These are phyloP conservation scores for Entomobrya proxima DNA, from an alignment of 2,888 invertebrate species.

Conservation along the genomic window DNA sequence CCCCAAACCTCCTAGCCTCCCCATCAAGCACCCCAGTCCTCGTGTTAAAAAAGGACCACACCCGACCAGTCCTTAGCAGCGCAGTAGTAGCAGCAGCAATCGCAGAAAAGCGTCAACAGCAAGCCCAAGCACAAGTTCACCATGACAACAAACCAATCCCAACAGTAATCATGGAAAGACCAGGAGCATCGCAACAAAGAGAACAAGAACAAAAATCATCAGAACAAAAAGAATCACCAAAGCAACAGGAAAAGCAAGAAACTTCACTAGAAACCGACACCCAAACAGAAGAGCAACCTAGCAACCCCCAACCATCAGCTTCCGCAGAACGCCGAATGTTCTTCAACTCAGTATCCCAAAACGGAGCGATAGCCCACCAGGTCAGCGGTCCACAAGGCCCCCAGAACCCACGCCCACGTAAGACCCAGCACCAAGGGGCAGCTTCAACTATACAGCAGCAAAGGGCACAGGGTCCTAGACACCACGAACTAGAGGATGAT, in stretches of 20 bases:
- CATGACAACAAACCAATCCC: neutral
- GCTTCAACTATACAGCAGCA: neutral
- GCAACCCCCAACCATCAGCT: neutral
- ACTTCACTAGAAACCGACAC: neutral
- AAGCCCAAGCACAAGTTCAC: neutral
- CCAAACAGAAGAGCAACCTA: neutral
- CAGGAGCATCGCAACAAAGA: neutral
- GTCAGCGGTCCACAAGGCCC: constrained; percentile 1
- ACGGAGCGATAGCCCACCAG: neutral
- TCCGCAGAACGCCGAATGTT: constrained; percentile 33
- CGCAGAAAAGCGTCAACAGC: neutral
- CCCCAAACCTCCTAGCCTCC: constrained; percentile 26
- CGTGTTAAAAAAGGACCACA: constrained; percentile 39
- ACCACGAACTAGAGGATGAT: too few relatives aligned
- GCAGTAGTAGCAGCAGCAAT: constrained; percentile 16
- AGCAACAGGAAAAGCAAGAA: constrained; percentile 1
- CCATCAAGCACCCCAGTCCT: constrained; percentile 38
- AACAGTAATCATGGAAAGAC: neutral
- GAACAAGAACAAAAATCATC: neutral
- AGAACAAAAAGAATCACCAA: neutral
- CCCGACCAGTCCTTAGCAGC: constrained; percentile 4
- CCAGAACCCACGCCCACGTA: neutral
- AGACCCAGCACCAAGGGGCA: neutral
- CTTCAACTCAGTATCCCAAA: neutral
- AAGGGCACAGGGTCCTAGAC: neutral